These are phyloP conservation scores for Amazona guildingii DNA, from an alignment of 2,113 vertebrate genomes.

Conservation along the genomic window DNA sequence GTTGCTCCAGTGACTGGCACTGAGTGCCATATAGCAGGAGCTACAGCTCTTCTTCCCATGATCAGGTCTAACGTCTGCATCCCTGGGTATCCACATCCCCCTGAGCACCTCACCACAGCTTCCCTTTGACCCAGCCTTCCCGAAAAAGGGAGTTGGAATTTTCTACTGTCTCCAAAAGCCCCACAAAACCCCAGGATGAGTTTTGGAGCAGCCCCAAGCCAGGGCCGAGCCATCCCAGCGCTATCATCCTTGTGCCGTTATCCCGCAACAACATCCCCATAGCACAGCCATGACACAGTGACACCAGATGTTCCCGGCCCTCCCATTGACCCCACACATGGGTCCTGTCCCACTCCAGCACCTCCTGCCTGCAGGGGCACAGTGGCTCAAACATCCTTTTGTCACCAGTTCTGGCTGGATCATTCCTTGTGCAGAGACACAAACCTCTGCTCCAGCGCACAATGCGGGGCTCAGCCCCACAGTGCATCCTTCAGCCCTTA, in stretches of 20 bases:
- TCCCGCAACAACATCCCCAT: background rate
- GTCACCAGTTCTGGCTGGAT: background rate
- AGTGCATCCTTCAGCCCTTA: background rate
- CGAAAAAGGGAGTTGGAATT: background rate
- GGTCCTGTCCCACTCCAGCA: background rate
- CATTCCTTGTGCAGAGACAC: background rate
- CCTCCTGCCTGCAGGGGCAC: background rate
- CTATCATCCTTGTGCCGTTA: background rate
- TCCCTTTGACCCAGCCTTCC: background rate
- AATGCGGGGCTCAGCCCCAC: background rate
- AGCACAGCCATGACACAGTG: background rate
- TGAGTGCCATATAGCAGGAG: rapidly evolving
- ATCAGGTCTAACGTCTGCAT: background rate
- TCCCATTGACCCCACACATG: rapidly evolving
- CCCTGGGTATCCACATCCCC: background rate
- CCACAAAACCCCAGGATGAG: background rate
- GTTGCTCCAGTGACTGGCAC: background rate
- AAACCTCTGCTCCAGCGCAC: background rate
- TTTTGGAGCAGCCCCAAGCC: background rate
- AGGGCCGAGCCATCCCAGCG: background rate
- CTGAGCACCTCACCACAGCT: background rate
- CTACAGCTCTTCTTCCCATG: background rate
- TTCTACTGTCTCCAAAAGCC: background rate
- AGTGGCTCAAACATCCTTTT: background rate
- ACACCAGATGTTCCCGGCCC: background rate